Conservation (phyloP, 2,113 vertebrate species). For the Malaclemys terrapin region DNA sequence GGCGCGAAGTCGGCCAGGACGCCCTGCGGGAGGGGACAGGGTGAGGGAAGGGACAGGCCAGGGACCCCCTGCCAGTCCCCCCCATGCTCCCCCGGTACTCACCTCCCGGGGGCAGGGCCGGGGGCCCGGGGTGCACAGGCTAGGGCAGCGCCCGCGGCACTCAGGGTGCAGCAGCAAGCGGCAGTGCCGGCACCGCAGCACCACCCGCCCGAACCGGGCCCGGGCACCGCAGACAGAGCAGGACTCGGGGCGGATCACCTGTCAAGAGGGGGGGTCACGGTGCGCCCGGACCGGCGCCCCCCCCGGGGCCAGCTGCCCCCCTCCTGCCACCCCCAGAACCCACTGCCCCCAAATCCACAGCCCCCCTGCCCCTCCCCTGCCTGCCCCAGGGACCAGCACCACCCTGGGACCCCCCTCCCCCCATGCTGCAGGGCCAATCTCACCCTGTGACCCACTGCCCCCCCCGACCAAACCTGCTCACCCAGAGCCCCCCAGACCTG, state of each 20-base stretch:
- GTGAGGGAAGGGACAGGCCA: fast-evolving
- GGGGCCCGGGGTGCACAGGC: slow-evolving; percentile 44
- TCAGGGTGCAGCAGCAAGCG: slow-evolving; percentile 82
- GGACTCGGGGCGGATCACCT: slow-evolving; percentile 87
- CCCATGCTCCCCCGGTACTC: not conserved
- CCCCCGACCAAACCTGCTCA: too few species aligned
- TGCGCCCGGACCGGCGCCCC: too few species aligned
- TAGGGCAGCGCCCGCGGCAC: slow-evolving; percentile 74
- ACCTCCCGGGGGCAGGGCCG: not conserved
- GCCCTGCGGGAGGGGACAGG: slow-evolving; percentile 57
- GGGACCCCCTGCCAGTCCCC: fast-evolving
- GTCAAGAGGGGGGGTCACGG: not conserved
- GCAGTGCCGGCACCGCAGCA: slow-evolving; percentile 84
- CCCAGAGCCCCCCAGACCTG: too few species aligned
- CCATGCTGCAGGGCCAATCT: too few species aligned
- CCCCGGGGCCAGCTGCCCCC: too few species aligned
- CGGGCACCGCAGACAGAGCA: slow-evolving; percentile 84
- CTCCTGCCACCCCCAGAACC: too few species aligned
- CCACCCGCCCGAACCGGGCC: slow-evolving; percentile 86
- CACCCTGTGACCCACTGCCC: too few species aligned
- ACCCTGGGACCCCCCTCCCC: too few species aligned
- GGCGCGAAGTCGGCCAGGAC: slow-evolving; percentile 83
- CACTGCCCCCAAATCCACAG: too few species aligned
- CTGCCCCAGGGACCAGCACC: too few species aligned
- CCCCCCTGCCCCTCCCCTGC: not conserved